phyloP scores from a whole-genome alignment of 2,797 vertebrate species.

The Emys orbicularis region DNA sequence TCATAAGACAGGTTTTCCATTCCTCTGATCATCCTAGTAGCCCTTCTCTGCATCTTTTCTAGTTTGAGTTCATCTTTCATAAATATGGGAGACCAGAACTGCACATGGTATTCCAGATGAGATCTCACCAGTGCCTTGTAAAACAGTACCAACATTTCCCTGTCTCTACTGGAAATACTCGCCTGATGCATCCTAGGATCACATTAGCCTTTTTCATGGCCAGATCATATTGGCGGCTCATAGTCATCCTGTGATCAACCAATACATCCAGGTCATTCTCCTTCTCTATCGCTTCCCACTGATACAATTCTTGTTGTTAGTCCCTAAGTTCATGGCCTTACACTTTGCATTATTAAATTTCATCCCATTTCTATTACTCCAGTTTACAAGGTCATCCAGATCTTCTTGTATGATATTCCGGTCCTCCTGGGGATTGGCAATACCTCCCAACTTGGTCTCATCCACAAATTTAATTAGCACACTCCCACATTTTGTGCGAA shows the following conservation, averaged over 20 bases:
- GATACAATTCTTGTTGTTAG: background rate
- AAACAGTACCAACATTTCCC: background rate
- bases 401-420: background rate
- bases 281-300: background rate
- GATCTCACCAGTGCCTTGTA: background rate
- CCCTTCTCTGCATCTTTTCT: background rate
- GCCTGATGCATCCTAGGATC: background rate
- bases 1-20: background rate
- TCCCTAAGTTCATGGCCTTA: background rate
- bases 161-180: background rate
- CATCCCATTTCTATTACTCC: background rate
- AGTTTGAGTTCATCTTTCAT: background rate
- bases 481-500: background rate
- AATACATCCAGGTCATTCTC: background rate
- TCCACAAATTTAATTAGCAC: background rate
- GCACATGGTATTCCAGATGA: background rate
- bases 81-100: background rate
- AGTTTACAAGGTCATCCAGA: background rate
- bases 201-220: background rate
- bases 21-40: background rate
- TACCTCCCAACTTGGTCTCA: background rate
- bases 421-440: background rate
- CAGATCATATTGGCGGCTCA: background rate
- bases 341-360: background rate
- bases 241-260: background rate